Base-by-base conservation (phyloP, 2,888 invertebrate genomes). In the Polia nebulosa region DNA sequence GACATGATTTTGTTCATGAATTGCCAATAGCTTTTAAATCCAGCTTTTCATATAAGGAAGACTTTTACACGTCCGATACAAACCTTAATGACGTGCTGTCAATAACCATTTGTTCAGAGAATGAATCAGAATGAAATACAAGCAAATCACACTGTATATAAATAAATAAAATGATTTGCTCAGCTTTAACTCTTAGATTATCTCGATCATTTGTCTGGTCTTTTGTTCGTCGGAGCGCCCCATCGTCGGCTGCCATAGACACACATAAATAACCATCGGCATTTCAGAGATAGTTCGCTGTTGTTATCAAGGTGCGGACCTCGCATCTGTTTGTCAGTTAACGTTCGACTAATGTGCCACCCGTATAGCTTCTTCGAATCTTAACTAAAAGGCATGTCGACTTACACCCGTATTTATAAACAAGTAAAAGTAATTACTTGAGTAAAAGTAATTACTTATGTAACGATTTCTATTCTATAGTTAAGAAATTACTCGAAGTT, bases 291-390 rank as follows among this genome's bases (percentile, higher is more conserved):
- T 93, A 93, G 88, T 90, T 90, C 86, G 88, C 86, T 87, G 89
- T 90, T 92, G 93, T 94, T 95, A 95, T 95, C 95, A 90, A 85
- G 73, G 83, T 78, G 76, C 71, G 83, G 85, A 83, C 87, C 92
- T 91, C 90, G 92, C 93, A 94, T 94, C 95, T 94, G 94, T 94
- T 94, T 92, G 92, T 92, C 90, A 91, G 92, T 91, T 91, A 89
- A 84, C 85, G 81, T 85, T 81, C 84, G 89, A 91, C 89, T 88
- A 91, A 91, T 90, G 91, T 78, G 90, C 95, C 95, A 94, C 95
- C 95, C 94, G 91, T 90, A 88, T 76, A 81, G 91, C 88, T 90
- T 87, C 89, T 84, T 86, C 82, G 82, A 86, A 87, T 72, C 56
- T 74, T 81, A 83, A 84, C 71, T 76, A 82, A 84, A 76, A 72